Base-by-base conservation (phyloP, 2,797 vertebrate species). In the Argya squamiceps region DNA sequence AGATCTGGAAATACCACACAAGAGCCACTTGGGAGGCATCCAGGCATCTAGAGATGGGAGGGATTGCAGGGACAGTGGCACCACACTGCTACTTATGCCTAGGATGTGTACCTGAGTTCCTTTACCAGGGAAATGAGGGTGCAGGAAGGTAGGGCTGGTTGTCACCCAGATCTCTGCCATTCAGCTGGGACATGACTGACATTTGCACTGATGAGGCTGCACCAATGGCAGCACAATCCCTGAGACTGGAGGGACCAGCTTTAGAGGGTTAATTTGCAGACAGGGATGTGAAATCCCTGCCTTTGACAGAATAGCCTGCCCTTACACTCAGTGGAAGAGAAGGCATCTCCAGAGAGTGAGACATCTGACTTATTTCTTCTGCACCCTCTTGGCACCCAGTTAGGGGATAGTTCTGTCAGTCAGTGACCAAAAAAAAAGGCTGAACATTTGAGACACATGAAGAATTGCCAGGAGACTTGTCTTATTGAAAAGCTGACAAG, bases 381-480 rank as follows among this genome's bases (percentile, higher is more conserved):
- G 4, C 0, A 52, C 10, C 6, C 6, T 73, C 8, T 26, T 44
- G 49, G 16, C 14, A 71, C 6, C 1, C 29, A n/a, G 5, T 23
- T 21, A 43, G 49, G 23, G 10, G 26, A 58, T 19, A 29, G 26
- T 10, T 88, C 21, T 71, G 62, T 37, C 52, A 47, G 32, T 53
- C 56, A 78, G 41, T 39, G 39, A 46, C 13, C 21, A 71, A 41
- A 62, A 65, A 65, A 65, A 59, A 39, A 1, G 3, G 1, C 15
- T 60, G 58, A 67, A 80, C 15, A 52, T 27, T 77, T 73, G 50
- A 77, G 64, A 49, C 5, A 22, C 1, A 4, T 21, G 15, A 78
- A 74, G 13, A 36, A 63, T 69, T 78, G 5, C 21, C 36, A 39
- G 11, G 12, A 11, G 8, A 36, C 6, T 59, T 52, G 15, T 27